Percentiles rank a stretch among this genome's conserved stretches.
Evolutionary conservation across 2,888 invertebrate genomes (phyloP).

Genomic region (Drosophila paucipuncta): DNA sequence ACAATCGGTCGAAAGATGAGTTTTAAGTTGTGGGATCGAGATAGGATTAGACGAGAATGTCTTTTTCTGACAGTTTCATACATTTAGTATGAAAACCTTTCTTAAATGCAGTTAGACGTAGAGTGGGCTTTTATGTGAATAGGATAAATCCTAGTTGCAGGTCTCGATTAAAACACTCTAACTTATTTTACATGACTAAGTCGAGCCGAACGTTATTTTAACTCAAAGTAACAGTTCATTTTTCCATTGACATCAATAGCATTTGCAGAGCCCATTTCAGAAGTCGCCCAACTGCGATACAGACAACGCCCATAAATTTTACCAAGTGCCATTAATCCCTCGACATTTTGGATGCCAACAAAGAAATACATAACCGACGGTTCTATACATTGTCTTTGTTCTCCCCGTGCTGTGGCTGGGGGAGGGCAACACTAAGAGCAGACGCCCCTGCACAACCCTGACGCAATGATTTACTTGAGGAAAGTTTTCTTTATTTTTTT

Average conservation of each 20-base stretch:
- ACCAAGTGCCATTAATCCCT: conserved; percentile 72
- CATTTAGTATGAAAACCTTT: not conserved
- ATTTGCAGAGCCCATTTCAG: conserved; percentile 9
- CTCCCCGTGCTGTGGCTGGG: not conserved
- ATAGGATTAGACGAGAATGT: no score
- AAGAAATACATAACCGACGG: conserved; percentile 28
- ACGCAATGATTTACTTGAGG: conserved; percentile 69
- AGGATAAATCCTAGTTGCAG: not conserved
- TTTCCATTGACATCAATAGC: conserved; percentile 36
- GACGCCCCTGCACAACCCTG: not conserved
- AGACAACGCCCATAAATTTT: conserved; percentile 66
- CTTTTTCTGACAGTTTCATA: not conserved
- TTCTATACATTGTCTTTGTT: conserved; percentile 47
- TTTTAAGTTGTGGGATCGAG: not conserved
- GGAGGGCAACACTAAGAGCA: not conserved
- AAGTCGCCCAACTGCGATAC: conserved; percentile 26
- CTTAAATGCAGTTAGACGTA: not conserved
- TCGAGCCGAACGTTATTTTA: not conserved
- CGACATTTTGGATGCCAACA: conserved; percentile 67
- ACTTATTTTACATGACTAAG: not conserved
- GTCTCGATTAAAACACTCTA: not conserved
- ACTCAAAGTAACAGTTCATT: conserved; percentile 15
- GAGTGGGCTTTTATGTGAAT: not conserved
- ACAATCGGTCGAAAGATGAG: not conserved
- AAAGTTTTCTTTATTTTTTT: conserved; percentile 39